Evolutionary conservation across 2,113 vertebrate species (phyloP).

Genomic region (Passer domesticus): DNA sequence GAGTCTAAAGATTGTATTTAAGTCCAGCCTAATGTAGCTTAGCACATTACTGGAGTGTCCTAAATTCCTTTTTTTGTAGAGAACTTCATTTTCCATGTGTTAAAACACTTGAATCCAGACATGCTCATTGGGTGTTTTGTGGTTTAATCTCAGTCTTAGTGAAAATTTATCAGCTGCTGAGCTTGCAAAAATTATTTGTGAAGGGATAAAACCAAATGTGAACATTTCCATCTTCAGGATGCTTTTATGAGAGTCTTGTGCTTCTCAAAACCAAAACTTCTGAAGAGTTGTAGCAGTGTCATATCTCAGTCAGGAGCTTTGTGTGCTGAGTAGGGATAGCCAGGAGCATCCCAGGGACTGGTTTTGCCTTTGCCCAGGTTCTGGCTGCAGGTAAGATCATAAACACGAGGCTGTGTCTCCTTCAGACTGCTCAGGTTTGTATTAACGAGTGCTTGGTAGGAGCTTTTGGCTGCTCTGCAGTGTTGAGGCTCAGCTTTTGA

Average conservation of each 20-base stretch:
- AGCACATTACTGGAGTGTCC: not conserved
- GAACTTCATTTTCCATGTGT: not conserved
- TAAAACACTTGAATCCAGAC: not conserved
- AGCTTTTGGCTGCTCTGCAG: not conserved
- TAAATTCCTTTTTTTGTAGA: not conserved
- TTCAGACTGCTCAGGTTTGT: not conserved
- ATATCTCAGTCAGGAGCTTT: not conserved
- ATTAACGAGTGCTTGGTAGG: accelerated
- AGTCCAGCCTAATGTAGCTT: not conserved
- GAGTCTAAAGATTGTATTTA: not conserved
- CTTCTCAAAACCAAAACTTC: not conserved
- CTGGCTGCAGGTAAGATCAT: not conserved
- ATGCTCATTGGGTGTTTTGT: not conserved
- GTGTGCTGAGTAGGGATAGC: not conserved
- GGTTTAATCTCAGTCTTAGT: not conserved
- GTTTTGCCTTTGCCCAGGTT: not conserved
- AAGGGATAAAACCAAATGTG: not conserved
- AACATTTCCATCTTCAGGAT: not conserved
- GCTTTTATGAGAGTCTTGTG: not conserved
- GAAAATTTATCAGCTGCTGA: not conserved
- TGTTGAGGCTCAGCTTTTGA: not conserved
- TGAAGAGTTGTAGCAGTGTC: accelerated
- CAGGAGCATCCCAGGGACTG: not conserved
- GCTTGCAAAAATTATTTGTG: not conserved
- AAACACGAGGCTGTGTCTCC: not conserved